Evolutionary conservation across 1,140 invertebrate genomes (phyloP), one percentile per base, ranked within the genome.

Genomic region (Formica selysi): DNA sequence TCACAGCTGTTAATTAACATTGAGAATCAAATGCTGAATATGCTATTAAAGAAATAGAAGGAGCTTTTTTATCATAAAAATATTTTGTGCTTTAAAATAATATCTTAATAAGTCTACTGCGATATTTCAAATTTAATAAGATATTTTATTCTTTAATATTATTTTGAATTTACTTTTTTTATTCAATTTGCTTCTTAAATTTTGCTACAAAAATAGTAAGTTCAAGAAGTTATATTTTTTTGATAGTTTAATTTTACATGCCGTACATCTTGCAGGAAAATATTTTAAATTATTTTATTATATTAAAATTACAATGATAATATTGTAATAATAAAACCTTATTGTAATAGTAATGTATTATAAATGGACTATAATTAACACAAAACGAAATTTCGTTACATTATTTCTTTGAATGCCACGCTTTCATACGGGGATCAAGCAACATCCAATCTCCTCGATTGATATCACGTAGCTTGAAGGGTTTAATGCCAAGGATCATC

Each of bases 401-500:
- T 4, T 5, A 48, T 62, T 11, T 74, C 41, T 48, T 61, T 29
- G 26, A 32, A 57, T 36, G 19, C 10, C 13, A 36, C 13, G 26
- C 5, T 48, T 44, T 74, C 29, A 19, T 4, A 51, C 11, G 13
- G 29, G 10, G 16, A n/a, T 57, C 11, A 26, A 36, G 44, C 8
- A 26, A n/a, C 7, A 61, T 48, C 11, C 16, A 51, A n/a, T 81
- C 54, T 73, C 26, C 38, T 48, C 7, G 54, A 74, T 61, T 73
- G 54, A 73, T 44, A 73, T 62, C n/a, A 19, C 10, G 5, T n/a
- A 32, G 13, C 13, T 41, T 48, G 67, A 83, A 73, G 54, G 26
- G 38, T 44, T 73, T 81, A 57, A 48, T 36, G 38, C 7, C n/a
- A 32, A 48, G 54, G 41, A 62, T 48, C 54, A 73, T 73, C 29